Percentiles rank a stretch among this genome's conserved stretches.
Evolutionary conservation across 1,140 invertebrate species (phyloP).

Genomic region (Trichonephila clavata): DNA sequence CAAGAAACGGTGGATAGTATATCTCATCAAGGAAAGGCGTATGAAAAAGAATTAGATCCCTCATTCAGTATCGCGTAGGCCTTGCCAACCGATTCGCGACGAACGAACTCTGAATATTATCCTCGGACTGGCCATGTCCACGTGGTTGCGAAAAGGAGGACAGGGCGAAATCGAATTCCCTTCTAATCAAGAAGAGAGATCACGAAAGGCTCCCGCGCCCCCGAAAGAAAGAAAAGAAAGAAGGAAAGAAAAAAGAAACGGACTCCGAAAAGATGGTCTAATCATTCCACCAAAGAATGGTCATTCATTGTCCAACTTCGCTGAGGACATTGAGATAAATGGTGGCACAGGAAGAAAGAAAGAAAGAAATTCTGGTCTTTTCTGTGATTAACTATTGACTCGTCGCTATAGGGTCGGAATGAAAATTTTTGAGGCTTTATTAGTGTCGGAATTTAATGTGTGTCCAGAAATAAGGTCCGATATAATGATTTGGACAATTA

Average conservation of each 20-base stretch:
- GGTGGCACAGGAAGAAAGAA: background rate
- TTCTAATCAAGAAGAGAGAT: slow-evolving; percentile 55
- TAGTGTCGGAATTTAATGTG: too few species aligned
- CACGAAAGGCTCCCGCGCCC: background rate
- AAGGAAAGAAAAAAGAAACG: background rate
- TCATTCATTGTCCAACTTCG: slow-evolving; percentile 37
- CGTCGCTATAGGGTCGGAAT: background rate
- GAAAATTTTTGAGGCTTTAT: too few species aligned
- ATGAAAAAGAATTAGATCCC: slow-evolving; percentile 7
- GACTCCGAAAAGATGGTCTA: slow-evolving; percentile 21
- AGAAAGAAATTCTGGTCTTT: background rate
- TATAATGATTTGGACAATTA: too few species aligned
- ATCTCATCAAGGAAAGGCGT: background rate
- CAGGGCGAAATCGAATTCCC: slow-evolving; percentile 25
- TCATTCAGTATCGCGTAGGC: background rate
- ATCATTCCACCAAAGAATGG: slow-evolving; percentile 58
- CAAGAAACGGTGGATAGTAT: background rate
- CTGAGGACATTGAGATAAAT: slow-evolving; percentile 21
- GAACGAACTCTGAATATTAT: background rate
- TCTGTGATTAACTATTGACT: slow-evolving; percentile 40
- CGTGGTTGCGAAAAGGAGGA: slow-evolving; percentile 29
- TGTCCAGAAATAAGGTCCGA: too few species aligned
- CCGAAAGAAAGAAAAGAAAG: background rate
- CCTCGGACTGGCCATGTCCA: slow-evolving; percentile 2
- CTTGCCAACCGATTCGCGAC: background rate